Evolutionary conservation across 2,797 vertebrate genomes (phyloP).

Genomic region (Lemur catta): DNA sequence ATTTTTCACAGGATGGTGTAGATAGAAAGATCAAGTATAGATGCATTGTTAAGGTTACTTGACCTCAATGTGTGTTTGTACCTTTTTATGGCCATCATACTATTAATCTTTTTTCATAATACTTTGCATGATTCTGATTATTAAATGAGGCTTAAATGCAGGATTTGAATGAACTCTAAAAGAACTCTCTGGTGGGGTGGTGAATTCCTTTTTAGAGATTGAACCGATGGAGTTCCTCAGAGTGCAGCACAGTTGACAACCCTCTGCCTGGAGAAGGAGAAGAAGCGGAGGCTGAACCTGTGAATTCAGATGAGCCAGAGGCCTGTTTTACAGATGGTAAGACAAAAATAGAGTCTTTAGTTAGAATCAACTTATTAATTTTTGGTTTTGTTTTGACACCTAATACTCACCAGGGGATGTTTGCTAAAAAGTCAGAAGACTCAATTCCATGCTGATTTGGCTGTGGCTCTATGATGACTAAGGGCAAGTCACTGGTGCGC

Average conservation of each 20-base stretch:
- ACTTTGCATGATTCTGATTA: constrained; percentile 78
- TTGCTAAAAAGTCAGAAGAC: neutral
- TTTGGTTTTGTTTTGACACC: neutral
- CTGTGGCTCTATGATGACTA: neutral
- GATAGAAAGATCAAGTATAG: constrained; percentile 63
- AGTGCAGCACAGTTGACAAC: constrained; percentile 95
- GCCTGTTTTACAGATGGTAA: constrained; percentile 94
- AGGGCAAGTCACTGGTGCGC: neutral
- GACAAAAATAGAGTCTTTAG: constrained; percentile 46
- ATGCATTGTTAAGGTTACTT: constrained; percentile 76
- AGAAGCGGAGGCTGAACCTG: constrained; percentile 85
- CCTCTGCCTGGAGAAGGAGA: constrained; percentile 86
- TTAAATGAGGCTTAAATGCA: constrained; percentile 25
- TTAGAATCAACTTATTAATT: neutral
- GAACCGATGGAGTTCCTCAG: constrained; percentile 90
- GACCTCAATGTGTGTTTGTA: constrained; percentile 69
- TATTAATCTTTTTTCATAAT: constrained; percentile 58
- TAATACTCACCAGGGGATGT: neutral
- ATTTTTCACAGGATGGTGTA: constrained; percentile 59
- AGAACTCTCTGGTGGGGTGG: constrained; percentile 61
- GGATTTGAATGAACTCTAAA: constrained; percentile 51
- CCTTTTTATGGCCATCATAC: constrained; percentile 71
- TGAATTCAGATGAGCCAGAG: constrained; percentile 90
- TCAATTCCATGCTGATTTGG: neutral
- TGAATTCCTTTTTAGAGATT: constrained; percentile 86